Evolutionary conservation across 53 echinoderm and acorn worm species (phyloP), one percentile per base, ranked within the genome.

Genomic region (Echinarachnius parma): DNA sequence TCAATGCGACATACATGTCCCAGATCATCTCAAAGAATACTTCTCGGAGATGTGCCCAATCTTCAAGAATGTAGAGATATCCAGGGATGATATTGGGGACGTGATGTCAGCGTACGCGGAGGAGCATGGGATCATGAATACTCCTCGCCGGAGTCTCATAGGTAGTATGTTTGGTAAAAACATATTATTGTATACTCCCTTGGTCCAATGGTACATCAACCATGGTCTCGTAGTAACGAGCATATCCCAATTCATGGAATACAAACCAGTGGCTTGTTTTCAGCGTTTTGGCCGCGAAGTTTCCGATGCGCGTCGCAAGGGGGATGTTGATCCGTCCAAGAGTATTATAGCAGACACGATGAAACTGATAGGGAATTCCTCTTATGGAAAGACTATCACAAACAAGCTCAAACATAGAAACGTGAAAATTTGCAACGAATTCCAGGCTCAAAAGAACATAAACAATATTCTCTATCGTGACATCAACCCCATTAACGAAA

Each of bases 341-440:
- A 39, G 44, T 8, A 72, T 79, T 29, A 80, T 80, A 3, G 81
- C 86, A 2, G 84, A 86, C 27, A 86, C 78, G 31, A 88, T 79
- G 65, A 84, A 84, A 45, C 27, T 86, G 8, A 75, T 85, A 5
- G 81, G 88, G 2, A 86, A 81, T 47, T 83, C 88, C 0, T 62
- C 88, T 7, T 83, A 88, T 19, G 83, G 68, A 3, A 83, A 77
- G 36, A 82, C 76, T 1, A 74, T 82, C 14, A 76, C 82, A 27
- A 67, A 67, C 25, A 77, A 83, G 23, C 50, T 36, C 4, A 28
- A 21, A 35, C 77, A 83, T 30, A 31, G 27, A 1, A 63, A 52
- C 21, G 26, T 61, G 1, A 63, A 53, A 10, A 24, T 77, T 7
- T 45, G 46, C 15, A 61, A 76, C 31, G 9, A 11, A 3, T 21